These are phyloP conservation scores for Tachysurus fulvidraco DNA, from an alignment of 2,113 vertebrate genomes.

Conservation along the genomic window DNA sequence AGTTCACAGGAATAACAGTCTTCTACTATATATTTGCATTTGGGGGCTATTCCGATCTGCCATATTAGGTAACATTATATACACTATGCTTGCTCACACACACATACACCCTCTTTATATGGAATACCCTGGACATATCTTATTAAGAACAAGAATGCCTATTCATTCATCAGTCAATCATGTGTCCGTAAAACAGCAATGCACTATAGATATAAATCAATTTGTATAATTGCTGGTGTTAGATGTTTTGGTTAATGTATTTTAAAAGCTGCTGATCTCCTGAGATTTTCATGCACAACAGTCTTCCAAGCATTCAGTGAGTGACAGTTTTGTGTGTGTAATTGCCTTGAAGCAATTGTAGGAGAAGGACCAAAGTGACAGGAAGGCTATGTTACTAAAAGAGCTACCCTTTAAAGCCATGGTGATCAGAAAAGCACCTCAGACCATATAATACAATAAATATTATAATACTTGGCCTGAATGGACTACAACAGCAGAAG, in stretches of 20 bases:
- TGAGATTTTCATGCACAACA: neutral
- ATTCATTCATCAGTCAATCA: neutral
- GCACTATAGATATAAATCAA: neutral
- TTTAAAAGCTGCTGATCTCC: neutral
- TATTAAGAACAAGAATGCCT: neutral
- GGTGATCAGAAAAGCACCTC: neutral
- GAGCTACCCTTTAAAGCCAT: neutral
- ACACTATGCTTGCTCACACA: conserved; percentile 60
- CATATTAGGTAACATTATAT: conserved; percentile 67
- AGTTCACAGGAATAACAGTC: conserved; percentile 53
- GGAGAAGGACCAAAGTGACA: neutral
- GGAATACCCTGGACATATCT: neutral
- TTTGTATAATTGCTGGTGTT: too few species aligned
- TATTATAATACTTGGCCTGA: neutral
- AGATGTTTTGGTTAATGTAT: neutral
- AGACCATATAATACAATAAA: neutral
- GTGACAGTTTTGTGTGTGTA: neutral
- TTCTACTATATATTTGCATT: conserved; percentile 50
- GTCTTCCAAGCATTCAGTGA: neutral
- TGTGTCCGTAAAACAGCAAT: neutral
- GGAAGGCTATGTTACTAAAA: neutral
- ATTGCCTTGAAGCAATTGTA: neutral
- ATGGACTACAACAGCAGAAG: neutral
- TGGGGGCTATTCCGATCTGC: conserved; percentile 59
- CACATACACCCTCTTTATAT: conserved; percentile 59